Base-by-base conservation (phyloP, 2,113 vertebrate genomes). In the Callaeas wilsoni region DNA sequence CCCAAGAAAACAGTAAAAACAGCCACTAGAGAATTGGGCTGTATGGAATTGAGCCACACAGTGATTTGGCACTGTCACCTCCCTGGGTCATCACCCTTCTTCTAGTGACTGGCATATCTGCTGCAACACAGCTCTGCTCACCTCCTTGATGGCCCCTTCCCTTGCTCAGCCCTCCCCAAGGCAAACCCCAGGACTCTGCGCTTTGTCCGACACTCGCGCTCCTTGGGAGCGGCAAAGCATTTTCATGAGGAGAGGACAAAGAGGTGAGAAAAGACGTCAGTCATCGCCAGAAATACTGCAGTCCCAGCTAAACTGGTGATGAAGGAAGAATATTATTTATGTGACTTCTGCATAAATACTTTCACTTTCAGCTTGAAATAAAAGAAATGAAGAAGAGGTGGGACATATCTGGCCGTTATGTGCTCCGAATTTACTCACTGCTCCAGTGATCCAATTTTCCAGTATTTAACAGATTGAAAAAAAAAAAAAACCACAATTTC, bases 181-280 rank as follows among this genome's bases (percentile, higher is more conserved):
- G 96, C 94, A 97, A 57, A 85, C 62, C 88, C 78, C 32, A 11
- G 55, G 76, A 93, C 79, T 68, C 70, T 16, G 29, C 0, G 23
- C 79, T 97, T 92, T 96, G 90, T 97, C 94, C 50, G 5, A 84
- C 91, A 78, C 84, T 65, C 27, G 37, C 1, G 21, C 57, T 96
- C 47, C 89, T 63, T 15, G 4, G 78, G 64, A 94, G 77, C 8
- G 0, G 69, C 87, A 93, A 90, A 96, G 92, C 95, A 78, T 98
- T 97, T 97, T 95, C 97, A 97, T 74, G 90, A 96, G 82, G 78
- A 98, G 87, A 95, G 95, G 90, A 96, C 92, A 96, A 79, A 82
- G 83, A 96, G 95, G 96, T 96, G 94, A 97, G 67, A 42, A 57
- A 77, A 96, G 32, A 55, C 0, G 53, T 92, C 97, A 96, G 67